Evolutionary conservation across 2,113 vertebrate species (phyloP), one percentile per base, ranked within the genome.

Genomic region (Glareola pratincola): DNA sequence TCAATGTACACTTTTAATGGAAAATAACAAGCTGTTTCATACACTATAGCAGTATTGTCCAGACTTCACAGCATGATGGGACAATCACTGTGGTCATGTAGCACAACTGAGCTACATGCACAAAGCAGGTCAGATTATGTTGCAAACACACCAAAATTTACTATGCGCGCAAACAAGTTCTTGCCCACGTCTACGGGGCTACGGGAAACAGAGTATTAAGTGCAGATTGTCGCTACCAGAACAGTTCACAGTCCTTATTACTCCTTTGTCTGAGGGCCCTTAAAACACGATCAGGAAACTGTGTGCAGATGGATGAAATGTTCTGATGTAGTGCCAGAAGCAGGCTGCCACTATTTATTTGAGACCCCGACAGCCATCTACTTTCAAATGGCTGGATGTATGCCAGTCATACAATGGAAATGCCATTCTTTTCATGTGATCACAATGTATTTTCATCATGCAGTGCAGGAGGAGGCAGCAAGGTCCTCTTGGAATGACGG

Each of bases 251-350:
- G 16, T 82, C 47, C 73, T 89, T 81, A 86, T 74, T 77, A 67
- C 17, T 74, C 69, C 56, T 96, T 93, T 96, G 94, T 96, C 80
- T 85, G 66, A 93, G 53, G 45, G 81, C 43, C 74, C 66, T 95
- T 85, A 87, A 78, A 96, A 91, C 73, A 91, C 0, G 24, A 93
- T 45, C 87, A 94, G 93, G 90, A 94, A 96, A 95, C 84, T 36
- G 37, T 5, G 48, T 87, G 84, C 91, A 94, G 95, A 95, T 56
- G 84, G 92, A 90, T 91, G 62, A 88, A 90, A 68, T 48, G 77
- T 73, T 96, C 84, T 96, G 96, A 97, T 88, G 77, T 41, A 53
- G 90, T 66, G 93, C 94, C 94, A 96, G 90, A 91, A 96, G 54
- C 59, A 84, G 77, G 57, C 92, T 93, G 90, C 74, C 87, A 73